Evolutionary conservation across 2,113 vertebrate genomes (phyloP), one percentile per base, ranked within the genome.

Genomic region (Eudyptes chrysolophus): DNA sequence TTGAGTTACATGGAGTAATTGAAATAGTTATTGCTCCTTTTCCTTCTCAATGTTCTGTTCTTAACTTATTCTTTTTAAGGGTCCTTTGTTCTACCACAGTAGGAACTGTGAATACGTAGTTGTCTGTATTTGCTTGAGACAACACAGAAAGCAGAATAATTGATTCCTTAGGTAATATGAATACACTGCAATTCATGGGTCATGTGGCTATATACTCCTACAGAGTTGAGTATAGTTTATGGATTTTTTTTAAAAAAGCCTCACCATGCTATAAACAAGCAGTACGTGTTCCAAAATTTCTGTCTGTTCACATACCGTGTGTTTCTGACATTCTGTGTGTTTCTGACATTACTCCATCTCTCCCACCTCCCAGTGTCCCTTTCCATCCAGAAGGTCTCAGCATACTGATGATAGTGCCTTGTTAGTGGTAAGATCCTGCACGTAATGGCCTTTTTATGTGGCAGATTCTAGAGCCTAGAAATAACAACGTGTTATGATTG

Each of bases 331-430:
- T 95, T 95, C 78, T 87, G 87, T 97, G 92, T 98, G 97, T 98
- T 98, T 97, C 97, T 98, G 98, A 98, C 98, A 55, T 98, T 97
- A 88, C 97, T 98, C 97, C 98, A 87, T 98, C 96, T 98, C 95
- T 98, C 96, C 97, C 96, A 92, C 97, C 92, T 98, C 97, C 97
- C 98, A 99, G 99, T 99, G 97, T 90, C 94, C 98, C 75, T 99
- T 99, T 97, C 99, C 99, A 97, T 99, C 99, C 98, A 98, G 99
- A 98, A 99, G 99, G 97, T 99, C 99, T 98, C 99, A 99, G 97
- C 99, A 99, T 98, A 99, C 99, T 97, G 99, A 99, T 97, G 99
- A 99, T 99, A 99, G 99, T 97, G 99, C 99, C 98, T 99, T 99
- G 97, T 99, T 99, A 97, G 99, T 99, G 99, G 99, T 99, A 99